phyloP scores from a whole-genome alignment of 1,140 invertebrate species.

The Doryteuthis pealeii region DNA sequence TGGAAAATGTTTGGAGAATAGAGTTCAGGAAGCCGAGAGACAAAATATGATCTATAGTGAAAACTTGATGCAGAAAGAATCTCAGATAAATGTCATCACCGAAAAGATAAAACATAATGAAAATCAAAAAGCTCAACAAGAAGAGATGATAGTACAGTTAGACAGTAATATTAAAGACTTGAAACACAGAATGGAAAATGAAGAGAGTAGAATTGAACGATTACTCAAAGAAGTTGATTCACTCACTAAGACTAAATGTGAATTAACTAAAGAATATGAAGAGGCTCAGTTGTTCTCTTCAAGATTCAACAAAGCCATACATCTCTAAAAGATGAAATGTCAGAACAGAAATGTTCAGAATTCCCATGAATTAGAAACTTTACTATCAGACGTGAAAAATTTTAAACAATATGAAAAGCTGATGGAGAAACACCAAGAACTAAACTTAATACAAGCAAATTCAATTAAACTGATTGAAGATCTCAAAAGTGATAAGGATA shows the following conservation, averaged over 20 bases:
- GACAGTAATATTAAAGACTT: no score
- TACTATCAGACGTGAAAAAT: neutral
- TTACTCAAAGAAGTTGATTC: no score
- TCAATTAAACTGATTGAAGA: conserved; percentile 1
- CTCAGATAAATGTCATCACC: no score
- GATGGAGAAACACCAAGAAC: neutral
- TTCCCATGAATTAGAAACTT: neutral
- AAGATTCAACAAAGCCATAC: neutral
- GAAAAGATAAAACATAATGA: no score
- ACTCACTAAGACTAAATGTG: neutral
- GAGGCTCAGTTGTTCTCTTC: neutral
- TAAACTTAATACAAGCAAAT: neutral
- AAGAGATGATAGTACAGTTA: no score
- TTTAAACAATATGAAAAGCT: neutral
- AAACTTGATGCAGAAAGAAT: no score
- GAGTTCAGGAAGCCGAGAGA: neutral
- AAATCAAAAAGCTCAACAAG: no score
- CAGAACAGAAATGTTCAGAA: neutral
- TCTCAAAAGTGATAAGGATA: neutral
- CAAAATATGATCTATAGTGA: no score
- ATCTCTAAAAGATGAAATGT: neutral
- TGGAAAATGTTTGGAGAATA: neutral
- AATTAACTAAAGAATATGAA: conserved; percentile 4
- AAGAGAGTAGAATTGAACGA: no score
- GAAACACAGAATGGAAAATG: no score